Evolutionary conservation across 2,113 vertebrate species (phyloP).

Genomic region (Cyphomyrus plagiostoma): DNA sequence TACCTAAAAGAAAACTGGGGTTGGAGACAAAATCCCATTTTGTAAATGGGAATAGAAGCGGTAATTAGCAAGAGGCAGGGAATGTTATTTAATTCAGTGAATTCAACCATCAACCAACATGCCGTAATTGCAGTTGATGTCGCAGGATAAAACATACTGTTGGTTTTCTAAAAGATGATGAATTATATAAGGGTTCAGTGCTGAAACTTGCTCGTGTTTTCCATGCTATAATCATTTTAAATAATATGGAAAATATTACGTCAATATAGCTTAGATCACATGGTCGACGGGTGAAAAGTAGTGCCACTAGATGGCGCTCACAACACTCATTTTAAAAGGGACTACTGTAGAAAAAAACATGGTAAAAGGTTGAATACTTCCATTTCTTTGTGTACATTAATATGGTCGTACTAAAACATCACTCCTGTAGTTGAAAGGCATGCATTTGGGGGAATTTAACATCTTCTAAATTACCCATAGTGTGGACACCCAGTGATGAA

Average conservation of each 20-base stretch:
- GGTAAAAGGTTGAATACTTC: neutral
- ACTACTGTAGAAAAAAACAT: neutral
- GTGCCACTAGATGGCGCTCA: neutral
- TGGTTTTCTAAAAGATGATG: neutral
- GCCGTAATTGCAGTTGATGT: neutral
- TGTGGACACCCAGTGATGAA: neutral
- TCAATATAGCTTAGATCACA: constrained; percentile 3
- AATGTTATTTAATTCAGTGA: neutral
- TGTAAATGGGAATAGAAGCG: neutral
- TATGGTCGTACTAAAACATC: neutral
- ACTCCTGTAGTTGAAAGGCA: neutral
- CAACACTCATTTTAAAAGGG: neutral
- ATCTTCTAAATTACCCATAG: neutral
- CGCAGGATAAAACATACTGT: neutral
- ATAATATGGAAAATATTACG: neutral
- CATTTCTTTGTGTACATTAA: neutral
- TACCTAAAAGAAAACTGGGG: neutral
- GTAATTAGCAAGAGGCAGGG: neutral
- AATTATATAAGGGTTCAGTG: neutral
- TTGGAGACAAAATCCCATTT: neutral
- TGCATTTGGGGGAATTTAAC: neutral
- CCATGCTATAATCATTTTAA: neutral
- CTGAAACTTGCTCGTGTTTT: neutral
- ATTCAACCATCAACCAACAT: neutral
- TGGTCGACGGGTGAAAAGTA: neutral